Conservation (phyloP, 2,888 invertebrate species). For the Imbricaverruca yamaguchii region DNA sequence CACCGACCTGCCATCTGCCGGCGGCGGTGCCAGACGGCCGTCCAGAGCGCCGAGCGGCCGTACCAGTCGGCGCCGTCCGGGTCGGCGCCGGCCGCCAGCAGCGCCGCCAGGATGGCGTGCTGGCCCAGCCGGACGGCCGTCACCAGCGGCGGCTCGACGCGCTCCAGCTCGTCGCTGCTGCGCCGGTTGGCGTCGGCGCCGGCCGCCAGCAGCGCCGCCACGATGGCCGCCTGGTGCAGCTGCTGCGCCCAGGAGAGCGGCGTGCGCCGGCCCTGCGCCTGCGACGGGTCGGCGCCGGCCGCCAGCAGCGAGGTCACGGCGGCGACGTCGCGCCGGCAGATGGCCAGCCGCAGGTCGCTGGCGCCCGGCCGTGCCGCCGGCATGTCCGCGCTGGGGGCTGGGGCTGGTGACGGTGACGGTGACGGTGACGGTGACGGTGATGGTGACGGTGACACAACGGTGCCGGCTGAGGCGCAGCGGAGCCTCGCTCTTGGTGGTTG, state of each 20-base stretch:
- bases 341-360: background rate
- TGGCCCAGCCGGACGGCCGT: background rate
- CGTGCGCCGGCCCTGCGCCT: background rate
- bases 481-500: too few species aligned
- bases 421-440: too few species aligned
- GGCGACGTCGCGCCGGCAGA: background rate
- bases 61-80: background rate
- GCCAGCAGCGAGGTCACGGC: background rate
- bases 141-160: background rate
- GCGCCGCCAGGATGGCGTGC: background rate
- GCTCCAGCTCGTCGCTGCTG: conserved; percentile 13
- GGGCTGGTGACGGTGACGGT: too few species aligned
- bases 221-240: background rate
- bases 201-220: background rate
- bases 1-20: background rate
- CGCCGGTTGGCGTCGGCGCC: conserved; percentile 12
- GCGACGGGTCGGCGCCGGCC: conserved; percentile 3
- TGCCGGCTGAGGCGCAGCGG: too few species aligned
- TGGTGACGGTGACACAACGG: too few species aligned
- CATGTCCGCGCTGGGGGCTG: too few species aligned
- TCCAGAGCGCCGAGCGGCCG: background rate
- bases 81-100: background rate
- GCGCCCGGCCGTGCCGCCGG: background rate
- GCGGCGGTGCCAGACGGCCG: background rate
- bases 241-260: conserved; percentile 6